Conservation (phyloP, 1,140 invertebrate genomes). For the Adelges cooleyi region DNA sequence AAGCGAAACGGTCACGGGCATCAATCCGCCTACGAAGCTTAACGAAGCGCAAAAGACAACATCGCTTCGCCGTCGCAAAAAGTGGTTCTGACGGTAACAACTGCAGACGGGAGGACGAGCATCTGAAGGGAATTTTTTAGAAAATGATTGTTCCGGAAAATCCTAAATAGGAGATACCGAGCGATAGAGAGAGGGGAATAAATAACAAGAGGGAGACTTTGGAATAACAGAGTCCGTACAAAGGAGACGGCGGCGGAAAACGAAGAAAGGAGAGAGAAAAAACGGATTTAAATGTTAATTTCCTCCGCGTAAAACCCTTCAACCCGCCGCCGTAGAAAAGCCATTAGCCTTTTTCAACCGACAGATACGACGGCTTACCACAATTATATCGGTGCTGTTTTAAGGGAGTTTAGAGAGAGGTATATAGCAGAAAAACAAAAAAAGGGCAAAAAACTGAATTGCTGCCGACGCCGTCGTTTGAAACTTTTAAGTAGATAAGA, state of each 20-base stretch:
- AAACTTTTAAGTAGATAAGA: constrained; percentile 27
- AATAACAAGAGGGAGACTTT: too few species aligned
- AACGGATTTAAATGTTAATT: constrained; percentile 14
- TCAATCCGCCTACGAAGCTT: background rate
- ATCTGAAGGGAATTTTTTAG: too few species aligned
- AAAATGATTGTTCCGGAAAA: too few species aligned
- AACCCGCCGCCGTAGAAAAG: background rate
- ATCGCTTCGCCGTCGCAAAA: background rate
- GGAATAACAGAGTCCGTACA: too few species aligned
- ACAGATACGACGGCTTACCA: constrained; percentile 3
- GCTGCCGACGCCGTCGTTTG: background rate
- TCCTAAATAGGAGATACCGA: too few species aligned
- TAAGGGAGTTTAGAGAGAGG: background rate
- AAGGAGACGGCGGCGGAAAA: background rate
- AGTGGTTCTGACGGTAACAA: too few species aligned
- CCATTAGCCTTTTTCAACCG: constrained; percentile 15
- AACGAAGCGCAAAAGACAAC: background rate
- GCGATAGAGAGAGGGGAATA: too few species aligned
- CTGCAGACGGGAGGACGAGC: too few species aligned
- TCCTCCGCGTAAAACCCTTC: background rate
- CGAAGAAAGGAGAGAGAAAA: background rate
- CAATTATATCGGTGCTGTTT: background rate
- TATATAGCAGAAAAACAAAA: background rate
- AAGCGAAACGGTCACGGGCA: constrained; percentile 11
- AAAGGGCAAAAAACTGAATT: background rate